Evolutionary conservation across 2,888 invertebrate genomes (phyloP), one percentile per base, ranked within the genome.

Genomic region (Altica lythri): DNA sequence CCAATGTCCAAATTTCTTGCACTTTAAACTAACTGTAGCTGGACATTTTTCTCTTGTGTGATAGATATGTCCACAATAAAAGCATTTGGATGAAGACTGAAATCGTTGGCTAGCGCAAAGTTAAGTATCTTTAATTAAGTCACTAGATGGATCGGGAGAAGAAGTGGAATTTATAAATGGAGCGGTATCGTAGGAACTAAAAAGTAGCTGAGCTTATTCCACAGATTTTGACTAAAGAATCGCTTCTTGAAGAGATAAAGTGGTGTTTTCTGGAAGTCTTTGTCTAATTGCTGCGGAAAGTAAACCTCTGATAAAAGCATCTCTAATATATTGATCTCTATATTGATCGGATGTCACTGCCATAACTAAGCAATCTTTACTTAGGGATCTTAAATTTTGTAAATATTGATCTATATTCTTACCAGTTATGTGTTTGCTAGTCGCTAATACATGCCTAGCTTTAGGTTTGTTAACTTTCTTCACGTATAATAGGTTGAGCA

Each of bases 271-370:
- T 16, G 25, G 22, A 5, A 43, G 14, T 2, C 35, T 13, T 35
- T 51, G 51, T 14, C 34, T 14, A 32, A 50, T 17, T 42, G 22
- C n/a, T n/a, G 27, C 1, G 4, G 32, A 43, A 10, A 6, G 19
- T 27, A 44, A 27, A 2, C 52, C 37, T 12, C 34, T 51, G 8
- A 51, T 51, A 22, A 51, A 51, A 5, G 51, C 9, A 37, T 51
- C 44, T 4, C 51, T 4, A 22, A 51, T 44, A 17, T 35, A 51
- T 5, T 51, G 35, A 16, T 51, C 29, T n/a, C 27, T n/a, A 37
- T 50, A 43, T 14, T 43, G 14, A 12, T 50, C 34, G 19, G 43
- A 19, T 4, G 19, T 17, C 4, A 40, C 49, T 29, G 50, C 4
- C n/a, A 12, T 29, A 22, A 50, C 42, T 3, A 17, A 14, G 18